Evolutionary conservation across 2,113 vertebrate species (phyloP).

Genomic region (Phrynosoma blainvillii): DNA sequence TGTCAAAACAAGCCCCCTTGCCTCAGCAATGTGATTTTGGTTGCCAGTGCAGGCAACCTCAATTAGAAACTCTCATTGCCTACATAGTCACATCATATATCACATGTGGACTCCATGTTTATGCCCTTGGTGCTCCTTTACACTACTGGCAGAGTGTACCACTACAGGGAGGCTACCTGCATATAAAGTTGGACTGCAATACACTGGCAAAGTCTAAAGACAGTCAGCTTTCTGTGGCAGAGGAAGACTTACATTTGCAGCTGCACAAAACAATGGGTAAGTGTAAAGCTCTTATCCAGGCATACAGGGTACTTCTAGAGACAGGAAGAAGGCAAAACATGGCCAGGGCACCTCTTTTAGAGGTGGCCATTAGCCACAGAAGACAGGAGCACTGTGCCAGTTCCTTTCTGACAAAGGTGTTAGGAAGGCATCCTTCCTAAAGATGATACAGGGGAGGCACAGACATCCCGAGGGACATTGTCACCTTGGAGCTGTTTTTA

Average conservation of each 20-base stretch:
- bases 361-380: not conserved
- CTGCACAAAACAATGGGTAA: not conserved
- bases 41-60: not conserved
- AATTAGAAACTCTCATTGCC: not conserved
- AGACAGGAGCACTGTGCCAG: not conserved
- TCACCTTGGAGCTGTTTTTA: not conserved
- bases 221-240: not conserved
- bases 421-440: not conserved
- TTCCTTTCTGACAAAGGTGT: not conserved
- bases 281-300: not conserved
- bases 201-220: not conserved
- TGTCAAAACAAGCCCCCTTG: not conserved
- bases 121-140: not conserved
- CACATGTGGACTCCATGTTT: not conserved
- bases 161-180: not conserved
- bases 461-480: too few species aligned
- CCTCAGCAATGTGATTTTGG: not conserved
- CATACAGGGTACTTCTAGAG: not conserved
- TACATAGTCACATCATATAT: not conserved
- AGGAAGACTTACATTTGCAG: not conserved
- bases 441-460: not conserved
- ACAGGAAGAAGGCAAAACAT: not conserved
- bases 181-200: not conserved
- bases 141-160: fast-evolving
- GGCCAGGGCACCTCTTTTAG: not conserved